phyloP scores from a whole-genome alignment of 2,113 vertebrate species.

The mouse (Mus musculus) region DNA sequence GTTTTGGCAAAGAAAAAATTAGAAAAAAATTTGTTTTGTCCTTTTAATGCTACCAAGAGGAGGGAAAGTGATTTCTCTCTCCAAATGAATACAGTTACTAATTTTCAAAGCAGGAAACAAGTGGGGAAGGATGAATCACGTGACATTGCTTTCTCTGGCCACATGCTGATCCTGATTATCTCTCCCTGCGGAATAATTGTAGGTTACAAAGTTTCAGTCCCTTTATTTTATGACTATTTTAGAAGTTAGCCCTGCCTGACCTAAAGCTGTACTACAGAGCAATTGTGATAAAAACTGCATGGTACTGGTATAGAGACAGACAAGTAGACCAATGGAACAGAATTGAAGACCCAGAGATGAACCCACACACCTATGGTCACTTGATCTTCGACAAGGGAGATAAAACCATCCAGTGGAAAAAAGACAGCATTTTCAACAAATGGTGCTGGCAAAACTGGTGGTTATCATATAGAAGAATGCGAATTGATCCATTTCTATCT shows the following conservation, averaged over 20 bases:
- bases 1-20: slow-evolving; percentile 69
- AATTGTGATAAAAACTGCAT: too few relatives aligned
- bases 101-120: slow-evolving; percentile 74
- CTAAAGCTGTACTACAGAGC: too few relatives aligned
- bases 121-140: slow-evolving; percentile 46
- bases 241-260: background rate
- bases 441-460: too few relatives aligned
- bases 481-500: too few relatives aligned
- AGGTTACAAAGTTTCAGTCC: slow-evolving; percentile 71
- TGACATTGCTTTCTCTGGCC: background rate
- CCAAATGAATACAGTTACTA: slow-evolving; percentile 59
- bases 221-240: slow-evolving; percentile 72
- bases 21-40: slow-evolving; percentile 53
- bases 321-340: too few relatives aligned
- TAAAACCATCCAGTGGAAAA: too few relatives aligned
- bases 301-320: too few relatives aligned
- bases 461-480: too few relatives aligned
- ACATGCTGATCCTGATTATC: slow-evolving; percentile 70
- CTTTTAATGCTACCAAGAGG: slow-evolving; percentile 68
- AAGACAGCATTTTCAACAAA: too few relatives aligned
- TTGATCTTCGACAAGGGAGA: too few relatives aligned
- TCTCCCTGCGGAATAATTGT: slow-evolving; percentile 62
- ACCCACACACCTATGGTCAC: too few relatives aligned
- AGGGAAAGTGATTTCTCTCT: slow-evolving; percentile 67
- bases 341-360: too few relatives aligned